Percentiles rank a stretch among this genome's conserved stretches.
Conservation (phyloP, 2,888 invertebrate species). For the Hyppa rectilinea region DNA sequence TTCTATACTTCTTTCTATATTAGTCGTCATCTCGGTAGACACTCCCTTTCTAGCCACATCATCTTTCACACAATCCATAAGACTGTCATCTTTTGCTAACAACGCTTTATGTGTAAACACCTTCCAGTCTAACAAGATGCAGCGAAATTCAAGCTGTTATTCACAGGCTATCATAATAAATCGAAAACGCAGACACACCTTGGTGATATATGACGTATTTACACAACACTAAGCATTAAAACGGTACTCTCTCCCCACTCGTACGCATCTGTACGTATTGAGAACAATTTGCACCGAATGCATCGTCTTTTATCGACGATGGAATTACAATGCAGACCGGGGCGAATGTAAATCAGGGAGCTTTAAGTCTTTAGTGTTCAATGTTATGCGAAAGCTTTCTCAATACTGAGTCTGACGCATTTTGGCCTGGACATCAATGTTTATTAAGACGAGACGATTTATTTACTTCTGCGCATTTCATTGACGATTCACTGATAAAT, state of each 20-base stretch:
- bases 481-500: not conserved
- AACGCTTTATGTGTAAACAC: not conserved
- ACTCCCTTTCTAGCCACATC: too few relatives aligned
- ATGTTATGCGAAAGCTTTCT: slow-evolving; percentile 41
- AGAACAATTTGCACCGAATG: slow-evolving; percentile 47
- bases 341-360: slow-evolving; percentile 54
- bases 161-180: not conserved
- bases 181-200: not conserved
- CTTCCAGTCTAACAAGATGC: not conserved
- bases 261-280: slow-evolving; percentile 36
- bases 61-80: too few relatives aligned
- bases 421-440: slow-evolving; percentile 23
- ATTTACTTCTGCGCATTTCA: slow-evolving; percentile 6
- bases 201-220: not conserved
- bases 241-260: slow-evolving; percentile 2
- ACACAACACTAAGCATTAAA: not conserved
- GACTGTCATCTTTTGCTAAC: not conserved
- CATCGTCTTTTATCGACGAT: slow-evolving; percentile 48
- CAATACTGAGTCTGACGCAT: slow-evolving; percentile 25
- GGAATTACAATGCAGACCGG: slow-evolving; percentile 49
- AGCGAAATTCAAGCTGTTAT: not conserved
- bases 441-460: slow-evolving; percentile 20
- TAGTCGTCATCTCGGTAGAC: too few relatives aligned
- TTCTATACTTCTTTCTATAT: too few relatives aligned
- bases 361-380: slow-evolving; percentile 35